Evolutionary conservation across 2,113 vertebrate species (phyloP).

Genomic region (Saccopteryx leptura): DNA sequence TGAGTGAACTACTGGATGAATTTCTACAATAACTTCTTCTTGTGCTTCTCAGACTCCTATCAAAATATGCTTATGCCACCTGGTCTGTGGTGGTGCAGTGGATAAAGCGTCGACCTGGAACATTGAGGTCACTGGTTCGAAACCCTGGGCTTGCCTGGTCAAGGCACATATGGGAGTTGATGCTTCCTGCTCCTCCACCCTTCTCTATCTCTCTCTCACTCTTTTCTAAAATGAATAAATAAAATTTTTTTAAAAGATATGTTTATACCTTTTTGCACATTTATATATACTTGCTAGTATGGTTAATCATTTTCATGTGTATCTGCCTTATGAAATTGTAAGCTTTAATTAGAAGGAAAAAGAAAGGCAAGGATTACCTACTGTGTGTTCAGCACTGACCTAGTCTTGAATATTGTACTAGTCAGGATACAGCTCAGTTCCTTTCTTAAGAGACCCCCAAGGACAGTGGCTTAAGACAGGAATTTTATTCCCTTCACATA

Average conservation of each 20-base stretch:
- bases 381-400: neutral
- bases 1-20: neutral
- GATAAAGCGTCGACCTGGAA: too few relatives aligned
- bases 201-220: too few relatives aligned
- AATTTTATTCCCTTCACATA: constrained; percentile 14
- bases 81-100: too few relatives aligned
- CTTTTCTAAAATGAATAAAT: too few relatives aligned
- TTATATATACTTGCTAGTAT: constrained; percentile 17
- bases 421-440: neutral
- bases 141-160: too few relatives aligned
- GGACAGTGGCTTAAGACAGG: constrained; percentile 43
- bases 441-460: constrained; percentile 43
- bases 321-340: neutral
- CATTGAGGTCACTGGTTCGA: too few relatives aligned
- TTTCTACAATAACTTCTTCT: neutral
- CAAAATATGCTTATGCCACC: neutral
- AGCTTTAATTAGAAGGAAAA: constrained; percentile 29
- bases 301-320: constrained; percentile 22
- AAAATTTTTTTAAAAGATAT: neutral
- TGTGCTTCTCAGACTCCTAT: neutral
- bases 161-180: too few relatives aligned
- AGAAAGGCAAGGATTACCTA: neutral
- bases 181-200: too few relatives aligned
- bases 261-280: neutral
- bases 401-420: constrained; percentile 21